Base-by-base conservation (phyloP, 1,140 invertebrate genomes). In the Aphelinus atriplicis region DNA sequence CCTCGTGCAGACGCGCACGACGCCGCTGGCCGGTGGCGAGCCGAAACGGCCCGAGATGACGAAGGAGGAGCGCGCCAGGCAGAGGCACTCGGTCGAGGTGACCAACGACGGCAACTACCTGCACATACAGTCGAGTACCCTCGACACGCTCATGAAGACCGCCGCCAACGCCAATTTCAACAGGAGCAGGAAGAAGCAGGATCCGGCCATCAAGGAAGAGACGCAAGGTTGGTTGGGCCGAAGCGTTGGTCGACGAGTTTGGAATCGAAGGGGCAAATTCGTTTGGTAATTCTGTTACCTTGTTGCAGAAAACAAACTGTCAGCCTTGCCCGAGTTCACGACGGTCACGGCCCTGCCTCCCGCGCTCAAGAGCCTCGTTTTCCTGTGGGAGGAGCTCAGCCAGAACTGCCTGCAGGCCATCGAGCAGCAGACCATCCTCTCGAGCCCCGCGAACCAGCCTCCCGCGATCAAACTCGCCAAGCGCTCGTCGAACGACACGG, bases 381-480 rank as follows among this genome's bases (percentile, higher is more conserved):
- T 93, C 74, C 87, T 98, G 4, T 98, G 96, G 97, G 96, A 97
- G 82, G 93, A 96, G 77, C 87, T 98, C n/a, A 93, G 92, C 58
- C 84, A 88, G 7, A 92, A 90, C 80, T 92, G 91, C 79, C 86
- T 94, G 0, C 91, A 92, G 80, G 91, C 92, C 0, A 91, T 93
- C 60, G 86, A 90, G 26, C 90, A 93, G 70, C 91, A 90, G 68
- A 86, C 87, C 10, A 81, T 88, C 7, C 51, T 89, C 1, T 82
- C 85, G 0, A 90, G 88, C 81, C 89, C 90, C 0, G 78, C 84
- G 56, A 78, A 88, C 26, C 87, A 88, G 43, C 88, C 82, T 26
- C 88, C 81, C 58, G 80, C 74, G 84, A 89, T 81, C 87, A 90
- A 86, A 65, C 64, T 78, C 76, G 80, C 73, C 78, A 92, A 85